These are phyloP conservation scores for Candoia aspera DNA, from an alignment of 2,113 vertebrate species.

Conservation along the genomic window DNA sequence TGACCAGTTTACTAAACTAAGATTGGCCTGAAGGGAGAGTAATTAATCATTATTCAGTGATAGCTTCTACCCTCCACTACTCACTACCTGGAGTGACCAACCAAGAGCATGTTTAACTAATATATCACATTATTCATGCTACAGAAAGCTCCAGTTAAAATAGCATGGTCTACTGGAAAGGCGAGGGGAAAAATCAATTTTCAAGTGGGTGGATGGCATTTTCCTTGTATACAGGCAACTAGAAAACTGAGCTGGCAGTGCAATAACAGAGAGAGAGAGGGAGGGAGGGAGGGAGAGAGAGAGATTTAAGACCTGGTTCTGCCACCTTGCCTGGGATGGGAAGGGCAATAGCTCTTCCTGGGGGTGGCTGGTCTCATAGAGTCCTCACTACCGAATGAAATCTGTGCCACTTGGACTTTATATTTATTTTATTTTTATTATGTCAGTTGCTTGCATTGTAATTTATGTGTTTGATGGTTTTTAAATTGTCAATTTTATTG, in stretches of 20 bases:
- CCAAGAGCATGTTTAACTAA: constrained; percentile 53
- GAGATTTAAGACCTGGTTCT: too few relatives aligned
- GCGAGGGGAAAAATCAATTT: constrained; percentile 46
- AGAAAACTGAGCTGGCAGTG: constrained; percentile 36
- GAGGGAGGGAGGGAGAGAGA: too few relatives aligned
- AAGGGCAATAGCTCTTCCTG: too few relatives aligned
- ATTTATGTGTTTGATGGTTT: too few relatives aligned
- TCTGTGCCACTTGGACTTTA: too few relatives aligned
- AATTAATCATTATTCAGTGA: constrained; percentile 69
- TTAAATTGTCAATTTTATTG: too few relatives aligned
- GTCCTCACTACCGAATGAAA: too few relatives aligned
- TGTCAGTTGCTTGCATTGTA: too few relatives aligned
- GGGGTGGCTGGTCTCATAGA: too few relatives aligned
- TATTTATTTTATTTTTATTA: too few relatives aligned
- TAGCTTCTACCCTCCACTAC: constrained; percentile 50
- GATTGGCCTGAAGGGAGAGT: constrained; percentile 56
- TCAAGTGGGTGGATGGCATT: constrained; percentile 17
- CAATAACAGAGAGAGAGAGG: constrained; percentile 34
- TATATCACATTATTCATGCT: constrained; percentile 63
- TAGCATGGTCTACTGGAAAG: constrained; percentile 38
- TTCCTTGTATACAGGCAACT: constrained; percentile 39
- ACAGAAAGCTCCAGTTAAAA: constrained; percentile 43
- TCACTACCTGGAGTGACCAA: constrained; percentile 57
- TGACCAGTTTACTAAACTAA: constrained; percentile 67
- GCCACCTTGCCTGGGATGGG: too few relatives aligned